Conservation (phyloP, 2,797 vertebrate species). For the Platyrinchus mystaceus region DNA sequence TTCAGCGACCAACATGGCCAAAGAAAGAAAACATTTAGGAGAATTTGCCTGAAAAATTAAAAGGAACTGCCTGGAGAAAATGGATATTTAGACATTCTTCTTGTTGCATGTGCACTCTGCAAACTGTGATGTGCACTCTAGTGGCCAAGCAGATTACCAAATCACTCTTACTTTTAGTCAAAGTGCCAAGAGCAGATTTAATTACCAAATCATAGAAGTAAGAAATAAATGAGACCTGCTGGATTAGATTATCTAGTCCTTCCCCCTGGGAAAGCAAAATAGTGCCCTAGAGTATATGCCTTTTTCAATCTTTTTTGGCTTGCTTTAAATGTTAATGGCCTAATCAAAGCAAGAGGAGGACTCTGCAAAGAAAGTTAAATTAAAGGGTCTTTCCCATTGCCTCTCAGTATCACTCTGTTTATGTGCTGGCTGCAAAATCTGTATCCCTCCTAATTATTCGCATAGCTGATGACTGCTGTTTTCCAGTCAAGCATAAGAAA, state of each 20-base stretch:
- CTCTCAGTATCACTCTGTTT: conserved; percentile 6
- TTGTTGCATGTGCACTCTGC: not conserved
- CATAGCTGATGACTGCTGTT: conserved; percentile 16
- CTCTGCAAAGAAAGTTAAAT: conserved; percentile 21
- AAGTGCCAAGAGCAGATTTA: conserved; percentile 52
- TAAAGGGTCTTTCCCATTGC: not conserved
- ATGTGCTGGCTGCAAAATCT: conserved; percentile 14
- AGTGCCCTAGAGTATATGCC: not conserved
- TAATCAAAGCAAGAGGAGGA: conserved; percentile 29
- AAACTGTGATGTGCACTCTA: not conserved
- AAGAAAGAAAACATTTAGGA: not conserved
- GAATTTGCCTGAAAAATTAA: not conserved
- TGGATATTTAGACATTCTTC: not conserved
- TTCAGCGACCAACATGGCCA: not conserved
- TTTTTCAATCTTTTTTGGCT: conserved; percentile 25
- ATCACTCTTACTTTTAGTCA: conserved; percentile 47
- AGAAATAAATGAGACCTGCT: conserved; percentile 44
- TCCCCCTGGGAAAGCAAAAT: not conserved
- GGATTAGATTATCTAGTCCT: conserved; percentile 48
- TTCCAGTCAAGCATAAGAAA: conserved; percentile 53
- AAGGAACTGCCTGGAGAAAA: not conserved
- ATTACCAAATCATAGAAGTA: conserved; percentile 60
- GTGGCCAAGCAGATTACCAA: conserved; percentile 35
- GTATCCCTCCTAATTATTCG: conserved; percentile 16
- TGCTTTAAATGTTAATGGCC: conserved; percentile 37